Conservation (phyloP, 2,113 vertebrate genomes). For the Halcyon malimbica region DNA sequence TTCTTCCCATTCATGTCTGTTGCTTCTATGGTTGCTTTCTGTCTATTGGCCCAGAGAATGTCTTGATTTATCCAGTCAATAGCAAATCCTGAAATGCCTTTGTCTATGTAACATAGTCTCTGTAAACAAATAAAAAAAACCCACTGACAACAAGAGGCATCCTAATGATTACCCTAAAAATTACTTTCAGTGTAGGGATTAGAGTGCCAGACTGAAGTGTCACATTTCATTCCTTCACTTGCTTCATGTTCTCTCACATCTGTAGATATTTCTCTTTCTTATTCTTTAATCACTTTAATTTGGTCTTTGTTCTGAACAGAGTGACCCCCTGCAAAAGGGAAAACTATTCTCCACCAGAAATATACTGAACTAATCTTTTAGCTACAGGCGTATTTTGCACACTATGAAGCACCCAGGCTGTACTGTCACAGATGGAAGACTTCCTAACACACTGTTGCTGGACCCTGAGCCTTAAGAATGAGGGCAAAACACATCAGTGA, state of each 20-base stretch:
- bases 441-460: background rate
- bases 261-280: background rate
- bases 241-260: background rate
- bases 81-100: slow-evolving; percentile 87
- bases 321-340: background rate
- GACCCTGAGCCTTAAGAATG: background rate
- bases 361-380: background rate
- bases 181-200: background rate
- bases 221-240: background rate
- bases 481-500: background rate
- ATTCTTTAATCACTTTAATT: background rate
- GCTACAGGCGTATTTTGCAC: background rate
- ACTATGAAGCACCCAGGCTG: background rate
- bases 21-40: slow-evolving; percentile 84
- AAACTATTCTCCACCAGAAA: background rate
- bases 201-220: background rate
- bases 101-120: slow-evolving; percentile 82
- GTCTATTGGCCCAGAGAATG: slow-evolving; percentile 84
- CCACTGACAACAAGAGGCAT: background rate
- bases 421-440: background rate
- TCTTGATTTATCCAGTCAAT: slow-evolving; percentile 89
- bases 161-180: background rate
- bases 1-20: slow-evolving; percentile 83
- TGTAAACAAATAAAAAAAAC: slow-evolving; percentile 54
- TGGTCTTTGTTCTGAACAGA: background rate